Percentiles rank a stretch among this genome's conserved stretches.
phyloP scores from a whole-genome alignment of 2,888 invertebrate species.

The Ochlodes sylvanus region DNA sequence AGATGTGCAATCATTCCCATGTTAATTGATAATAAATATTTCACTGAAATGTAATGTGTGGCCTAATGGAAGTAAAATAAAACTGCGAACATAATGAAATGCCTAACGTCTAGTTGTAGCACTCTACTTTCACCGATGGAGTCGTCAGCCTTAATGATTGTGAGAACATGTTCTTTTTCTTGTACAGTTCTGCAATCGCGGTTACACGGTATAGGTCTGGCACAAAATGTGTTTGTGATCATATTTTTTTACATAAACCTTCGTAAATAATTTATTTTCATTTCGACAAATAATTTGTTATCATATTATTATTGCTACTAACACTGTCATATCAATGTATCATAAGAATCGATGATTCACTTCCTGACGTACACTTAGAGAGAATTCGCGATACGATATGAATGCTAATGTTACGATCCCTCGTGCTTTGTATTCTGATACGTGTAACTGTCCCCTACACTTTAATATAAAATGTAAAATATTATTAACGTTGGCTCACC shows the following conservation, averaged over 20 bases:
- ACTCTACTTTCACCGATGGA: constrained; percentile 44
- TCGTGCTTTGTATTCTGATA: constrained; percentile 51
- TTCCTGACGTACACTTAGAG: constrained; percentile 40
- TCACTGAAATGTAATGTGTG: neutral
- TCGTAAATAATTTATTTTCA: neutral
- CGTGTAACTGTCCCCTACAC: constrained; percentile 43
- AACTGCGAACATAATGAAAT: constrained; percentile 42
- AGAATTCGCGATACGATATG: constrained; percentile 49
- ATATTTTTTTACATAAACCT: no score
- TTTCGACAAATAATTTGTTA: neutral
- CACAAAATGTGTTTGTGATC: neutral
- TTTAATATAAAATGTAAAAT: neutral
- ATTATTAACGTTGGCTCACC: neutral
- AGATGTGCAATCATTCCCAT: no score
- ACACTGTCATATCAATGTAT: neutral
- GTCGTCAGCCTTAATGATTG: constrained; percentile 45
- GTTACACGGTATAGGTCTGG: constrained; percentile 19
- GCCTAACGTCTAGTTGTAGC: constrained; percentile 27
- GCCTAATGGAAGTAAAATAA: constrained; percentile 36
- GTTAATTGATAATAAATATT: neutral
- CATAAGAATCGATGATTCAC: constrained; percentile 39
- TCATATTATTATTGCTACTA: neutral
- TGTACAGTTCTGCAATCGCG: constrained; percentile 27
- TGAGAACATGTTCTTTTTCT: constrained; percentile 42
- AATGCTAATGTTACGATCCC: constrained; percentile 50